Percentiles rank a stretch among this genome's conserved stretches.
Conservation (phyloP, 2,797 vertebrate species). For the Sebastes glaucus region DNA sequence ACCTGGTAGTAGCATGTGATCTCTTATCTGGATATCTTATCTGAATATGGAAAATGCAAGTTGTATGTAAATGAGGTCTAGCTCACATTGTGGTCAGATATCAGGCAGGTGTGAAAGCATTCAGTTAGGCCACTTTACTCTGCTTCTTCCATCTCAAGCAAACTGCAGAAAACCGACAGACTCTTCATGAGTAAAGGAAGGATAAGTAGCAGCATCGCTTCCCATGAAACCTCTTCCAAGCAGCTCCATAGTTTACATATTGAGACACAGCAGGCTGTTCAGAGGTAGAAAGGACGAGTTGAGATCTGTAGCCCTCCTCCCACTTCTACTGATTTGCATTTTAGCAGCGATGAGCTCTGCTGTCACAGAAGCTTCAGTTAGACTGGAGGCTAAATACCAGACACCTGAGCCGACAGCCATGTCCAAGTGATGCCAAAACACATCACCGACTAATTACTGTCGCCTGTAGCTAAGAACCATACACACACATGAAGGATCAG, state of each 20-base stretch:
- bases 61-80: neutral
- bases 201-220: neutral
- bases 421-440: neutral
- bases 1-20: neutral
- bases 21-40: neutral
- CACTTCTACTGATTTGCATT: conserved; percentile 50
- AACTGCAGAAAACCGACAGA: neutral
- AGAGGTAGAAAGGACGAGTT: neutral
- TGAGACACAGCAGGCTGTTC: neutral
- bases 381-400: neutral
- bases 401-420: neutral
- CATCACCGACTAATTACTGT: too few species aligned
- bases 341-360: neutral
- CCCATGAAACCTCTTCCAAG: neutral
- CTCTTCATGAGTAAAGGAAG: neutral
- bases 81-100: neutral
- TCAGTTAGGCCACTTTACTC: neutral
- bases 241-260: neutral
- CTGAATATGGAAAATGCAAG: neutral
- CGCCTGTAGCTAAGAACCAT: too few species aligned
- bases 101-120: neutral
- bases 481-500: neutral
- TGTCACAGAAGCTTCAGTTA: neutral
- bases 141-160: neutral
- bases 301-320: neutral